phyloP scores from a whole-genome alignment of 1,140 invertebrate species.

The Marisa cornuarietis region DNA sequence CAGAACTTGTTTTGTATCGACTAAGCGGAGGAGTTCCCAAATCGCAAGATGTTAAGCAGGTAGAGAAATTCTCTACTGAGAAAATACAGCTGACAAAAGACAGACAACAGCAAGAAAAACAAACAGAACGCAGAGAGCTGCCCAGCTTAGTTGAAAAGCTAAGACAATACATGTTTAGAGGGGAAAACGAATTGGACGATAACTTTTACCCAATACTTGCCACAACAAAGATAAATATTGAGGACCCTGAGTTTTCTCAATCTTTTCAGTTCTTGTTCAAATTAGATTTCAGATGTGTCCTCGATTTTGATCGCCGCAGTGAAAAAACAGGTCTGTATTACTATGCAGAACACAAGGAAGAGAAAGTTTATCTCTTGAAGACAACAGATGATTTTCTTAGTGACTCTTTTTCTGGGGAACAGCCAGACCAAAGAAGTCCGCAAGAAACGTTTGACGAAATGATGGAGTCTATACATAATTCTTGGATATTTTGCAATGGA shows the following conservation, averaged over 20 bases:
- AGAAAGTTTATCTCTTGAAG: conserved; percentile 35
- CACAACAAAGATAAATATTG: neutral
- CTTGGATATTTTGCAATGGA: conserved; percentile 52
- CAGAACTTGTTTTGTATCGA: conserved; percentile 20
- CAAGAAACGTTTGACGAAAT: conserved; percentile 35
- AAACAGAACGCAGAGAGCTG: neutral
- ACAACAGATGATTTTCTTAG: conserved; percentile 39
- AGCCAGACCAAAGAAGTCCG: conserved; percentile 7
- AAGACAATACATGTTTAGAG: conserved; percentile 35
- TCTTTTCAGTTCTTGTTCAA: conserved; percentile 35
- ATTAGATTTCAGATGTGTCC: conserved; percentile 34
- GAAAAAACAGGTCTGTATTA: conserved; percentile 35
- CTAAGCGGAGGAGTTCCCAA: conserved; percentile 23
- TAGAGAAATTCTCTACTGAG: conserved; percentile 22
- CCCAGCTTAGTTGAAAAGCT: conserved; percentile 30
- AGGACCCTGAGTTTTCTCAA: neutral
- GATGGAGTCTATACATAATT: conserved; percentile 22
- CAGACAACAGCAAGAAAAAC: conserved; percentile 30
- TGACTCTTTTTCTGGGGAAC: conserved; percentile 8
- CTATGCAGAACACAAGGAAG: conserved; percentile 32
- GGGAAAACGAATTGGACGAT: conserved; percentile 23
- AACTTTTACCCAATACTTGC: conserved; percentile 13
- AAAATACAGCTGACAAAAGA: conserved; percentile 26
- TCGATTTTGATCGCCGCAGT: conserved; percentile 41
- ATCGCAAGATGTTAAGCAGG: conserved; percentile 2